Evolutionary conservation across 2,888 invertebrate species (phyloP), one percentile per base, ranked within the genome.

Genomic region (Atrina japonica): DNA sequence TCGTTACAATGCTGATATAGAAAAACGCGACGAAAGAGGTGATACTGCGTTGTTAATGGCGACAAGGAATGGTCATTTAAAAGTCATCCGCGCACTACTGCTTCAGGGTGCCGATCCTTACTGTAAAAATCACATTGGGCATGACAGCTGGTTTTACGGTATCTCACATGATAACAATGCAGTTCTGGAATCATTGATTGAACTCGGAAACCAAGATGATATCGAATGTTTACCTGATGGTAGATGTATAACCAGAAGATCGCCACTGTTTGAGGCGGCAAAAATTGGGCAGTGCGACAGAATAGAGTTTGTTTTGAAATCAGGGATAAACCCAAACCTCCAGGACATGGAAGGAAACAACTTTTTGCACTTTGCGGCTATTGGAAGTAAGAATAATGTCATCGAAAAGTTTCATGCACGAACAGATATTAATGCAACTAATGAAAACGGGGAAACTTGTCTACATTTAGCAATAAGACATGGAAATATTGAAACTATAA

Each of bases 1-100:
- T 16, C 76, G 83, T 56, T 76, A 77, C 35, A 86, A 86, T 21
- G 89, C 88, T 1, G 63, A 72, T n/a, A 76, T 88, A 1, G 86
- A 90, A 67, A 80, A 81, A 45, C 80, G 84, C 41, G 90, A 89
- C 60, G 87, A 86, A 66, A 74, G 77, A 11, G 89, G 89, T 0
- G 83, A 86, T 67, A 88, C 86, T 0, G 83, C 90, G 5, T 70
- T 90, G 3, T 76, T 86, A 14, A 76, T 84, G 27, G 89, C 90
- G 5, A 85, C 86, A 1, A 83, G 83, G 63, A 80, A 82, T 53
- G 83, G 84, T 3, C 76, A 86, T 40, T 63, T 83, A 1, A 81
- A 82, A 5, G 70, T 82, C 3, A 80, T 89, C 3, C 80, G 79
- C 25, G 49, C 83, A 7, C 81, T 91, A 14, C 68, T 88, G 3